Percentiles rank a stretch among this genome's conserved stretches.
Conservation (phyloP, 2,113 vertebrate genomes). For the Phoenicopterus ruber region DNA sequence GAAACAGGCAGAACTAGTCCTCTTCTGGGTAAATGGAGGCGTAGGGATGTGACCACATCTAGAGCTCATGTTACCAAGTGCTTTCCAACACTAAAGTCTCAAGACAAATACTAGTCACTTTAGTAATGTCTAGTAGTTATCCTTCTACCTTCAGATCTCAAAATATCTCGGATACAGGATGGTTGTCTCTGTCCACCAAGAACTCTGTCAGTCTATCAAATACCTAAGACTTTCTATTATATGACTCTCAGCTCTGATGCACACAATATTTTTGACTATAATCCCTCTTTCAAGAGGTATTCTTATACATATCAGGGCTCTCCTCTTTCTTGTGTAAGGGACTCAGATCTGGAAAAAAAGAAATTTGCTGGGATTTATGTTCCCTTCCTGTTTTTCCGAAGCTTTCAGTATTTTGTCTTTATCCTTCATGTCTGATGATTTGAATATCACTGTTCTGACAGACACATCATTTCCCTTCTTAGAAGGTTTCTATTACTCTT, state of each 20-base stretch:
- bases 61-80: background rate
- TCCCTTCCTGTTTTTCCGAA: constrained; percentile 1
- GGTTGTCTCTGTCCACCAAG: background rate
- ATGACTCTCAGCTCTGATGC: background rate
- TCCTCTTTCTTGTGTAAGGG: background rate
- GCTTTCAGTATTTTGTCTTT: background rate
- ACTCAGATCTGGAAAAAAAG: constrained; percentile 3
- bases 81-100: background rate
- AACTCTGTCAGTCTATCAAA: background rate
- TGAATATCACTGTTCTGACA: constrained; percentile 29
- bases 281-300: background rate
- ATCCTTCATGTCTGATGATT: background rate
- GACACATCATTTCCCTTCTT: background rate
- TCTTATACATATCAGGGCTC: background rate
- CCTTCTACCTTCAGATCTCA: background rate
- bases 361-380: background rate
- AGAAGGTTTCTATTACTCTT: background rate
- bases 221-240: background rate
- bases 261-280: background rate
- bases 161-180: background rate
- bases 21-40: background rate
- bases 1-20: background rate
- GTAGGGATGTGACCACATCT: background rate
- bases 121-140: background rate
- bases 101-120: background rate